A percentile compares a stretch with the other conserved stretches of the same genome.
Evolutionary conservation across 2,888 invertebrate species (phyloP).

Genomic region (Epirrita christyi): DNA sequence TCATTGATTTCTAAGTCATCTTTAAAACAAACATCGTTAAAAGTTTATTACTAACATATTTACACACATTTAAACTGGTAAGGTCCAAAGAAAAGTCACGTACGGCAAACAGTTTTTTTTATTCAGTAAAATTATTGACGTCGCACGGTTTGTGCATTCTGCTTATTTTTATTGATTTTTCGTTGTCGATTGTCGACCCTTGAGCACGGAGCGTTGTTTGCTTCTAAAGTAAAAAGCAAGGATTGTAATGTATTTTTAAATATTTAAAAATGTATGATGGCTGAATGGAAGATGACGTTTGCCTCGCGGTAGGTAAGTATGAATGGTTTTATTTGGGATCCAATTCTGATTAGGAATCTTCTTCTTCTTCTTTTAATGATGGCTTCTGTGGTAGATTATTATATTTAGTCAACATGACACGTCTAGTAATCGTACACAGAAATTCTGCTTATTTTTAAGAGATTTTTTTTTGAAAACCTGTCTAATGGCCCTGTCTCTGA

Average conservation of each 20-base stretch:
- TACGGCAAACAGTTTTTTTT: slow-evolving; percentile 26
- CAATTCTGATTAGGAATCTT: neutral
- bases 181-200: slow-evolving; percentile 31
- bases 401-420: no score
- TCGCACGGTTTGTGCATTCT: slow-evolving; percentile 12
- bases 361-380: no score
- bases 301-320: slow-evolving; percentile 15
- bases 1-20: slow-evolving; percentile 10
- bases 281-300: slow-evolving; percentile 8
- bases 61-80: slow-evolving; percentile 10
- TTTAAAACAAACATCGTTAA: slow-evolving; percentile 17
- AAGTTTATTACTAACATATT: slow-evolving; percentile 23
- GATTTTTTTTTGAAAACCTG: no score
- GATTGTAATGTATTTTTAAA: slow-evolving; percentile 47
- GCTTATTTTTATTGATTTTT: slow-evolving; percentile 35
- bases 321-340: neutral
- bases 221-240: slow-evolving; percentile 23
- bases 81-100: slow-evolving; percentile 31
- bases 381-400: no score
- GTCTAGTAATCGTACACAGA: no score
- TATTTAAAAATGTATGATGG: slow-evolving; percentile 37
- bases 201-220: slow-evolving; percentile 44
- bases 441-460: no score
- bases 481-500: no score
- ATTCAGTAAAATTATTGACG: slow-evolving; percentile 7